These are phyloP conservation scores for Acronicta leporina DNA, from an alignment of 2,888 invertebrate species.

Conservation along the genomic window DNA sequence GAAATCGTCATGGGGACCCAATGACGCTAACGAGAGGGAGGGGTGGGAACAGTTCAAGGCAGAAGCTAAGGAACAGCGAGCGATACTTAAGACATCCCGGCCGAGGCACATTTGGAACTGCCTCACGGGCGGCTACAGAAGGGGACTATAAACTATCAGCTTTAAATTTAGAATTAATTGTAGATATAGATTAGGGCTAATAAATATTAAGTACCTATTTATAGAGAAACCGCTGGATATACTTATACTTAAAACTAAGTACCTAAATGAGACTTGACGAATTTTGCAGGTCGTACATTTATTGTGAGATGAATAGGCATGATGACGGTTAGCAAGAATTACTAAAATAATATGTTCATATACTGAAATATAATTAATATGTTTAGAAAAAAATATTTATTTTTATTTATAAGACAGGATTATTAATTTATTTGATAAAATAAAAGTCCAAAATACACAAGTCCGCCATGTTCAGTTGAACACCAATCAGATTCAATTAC, in stretches of 20 bases:
- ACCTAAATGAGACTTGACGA: constrained; percentile 10
- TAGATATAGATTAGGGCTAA: constrained; percentile 23
- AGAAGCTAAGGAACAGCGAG: constrained; percentile 72
- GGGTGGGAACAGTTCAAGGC: constrained; percentile 89
- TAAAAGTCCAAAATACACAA: too few relatives aligned
- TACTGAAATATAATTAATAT: too few relatives aligned
- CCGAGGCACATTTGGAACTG: constrained; percentile 68
- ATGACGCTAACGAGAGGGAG: constrained; percentile 77
- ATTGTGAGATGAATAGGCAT: neutral
- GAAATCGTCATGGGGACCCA: constrained; percentile 91
- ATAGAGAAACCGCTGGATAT: neutral
- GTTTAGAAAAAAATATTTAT: too few relatives aligned
- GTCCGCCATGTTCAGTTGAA: too few relatives aligned
- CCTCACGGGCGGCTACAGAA: constrained; percentile 64
- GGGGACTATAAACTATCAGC: constrained; percentile 56
- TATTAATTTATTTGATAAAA: too few relatives aligned
- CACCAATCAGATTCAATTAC: too few relatives aligned
- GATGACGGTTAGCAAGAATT: too few relatives aligned
- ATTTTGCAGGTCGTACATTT: constrained; percentile 7
- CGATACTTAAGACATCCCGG: constrained; percentile 54
- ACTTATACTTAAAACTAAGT: constrained; percentile 1
- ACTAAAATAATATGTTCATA: too few relatives aligned
- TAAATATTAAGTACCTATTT: constrained; percentile 3
- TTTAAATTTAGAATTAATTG: constrained; percentile 21
- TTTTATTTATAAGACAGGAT: too few relatives aligned